Conservation (phyloP, 2,888 invertebrate species). For the Luperina testacea region DNA sequence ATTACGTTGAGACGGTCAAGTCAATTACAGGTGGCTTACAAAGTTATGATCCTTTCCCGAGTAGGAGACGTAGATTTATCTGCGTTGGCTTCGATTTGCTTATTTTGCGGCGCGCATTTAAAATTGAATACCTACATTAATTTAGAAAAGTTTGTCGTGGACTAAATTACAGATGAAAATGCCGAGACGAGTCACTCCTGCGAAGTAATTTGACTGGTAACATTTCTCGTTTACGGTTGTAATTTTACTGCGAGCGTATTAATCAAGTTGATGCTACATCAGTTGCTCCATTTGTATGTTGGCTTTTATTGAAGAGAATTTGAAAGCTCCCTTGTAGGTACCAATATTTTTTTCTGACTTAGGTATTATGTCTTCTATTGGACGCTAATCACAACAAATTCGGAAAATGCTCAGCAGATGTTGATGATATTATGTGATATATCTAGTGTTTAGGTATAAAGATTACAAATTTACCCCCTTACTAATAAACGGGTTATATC, state of each 20-base stretch:
- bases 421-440: neutral
- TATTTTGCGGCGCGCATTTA: constrained; percentile 75
- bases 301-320: constrained; percentile 54
- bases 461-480: too few species aligned
- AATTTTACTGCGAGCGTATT: constrained; percentile 69
- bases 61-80: constrained; percentile 81
- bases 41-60: constrained; percentile 81
- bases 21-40: constrained; percentile 83
- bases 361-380: neutral
- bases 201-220: constrained; percentile 73
- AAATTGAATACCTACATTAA: constrained; percentile 79
- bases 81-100: constrained; percentile 79
- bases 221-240: constrained; percentile 69
- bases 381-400: neutral
- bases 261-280: constrained; percentile 70
- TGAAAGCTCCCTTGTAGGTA: constrained; percentile 25
- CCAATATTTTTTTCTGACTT: constrained; percentile 20
- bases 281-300: constrained; percentile 50
- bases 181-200: constrained; percentile 61
- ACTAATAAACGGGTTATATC: too few species aligned
- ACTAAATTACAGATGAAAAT: constrained; percentile 71
- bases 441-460: neutral
- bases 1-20: constrained; percentile 72
- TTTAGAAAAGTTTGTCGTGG: constrained; percentile 76
- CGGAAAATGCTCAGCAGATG: neutral